Evolutionary conservation across 2,888 invertebrate species (phyloP).

Genomic region (Neocrepidodera transversa): DNA sequence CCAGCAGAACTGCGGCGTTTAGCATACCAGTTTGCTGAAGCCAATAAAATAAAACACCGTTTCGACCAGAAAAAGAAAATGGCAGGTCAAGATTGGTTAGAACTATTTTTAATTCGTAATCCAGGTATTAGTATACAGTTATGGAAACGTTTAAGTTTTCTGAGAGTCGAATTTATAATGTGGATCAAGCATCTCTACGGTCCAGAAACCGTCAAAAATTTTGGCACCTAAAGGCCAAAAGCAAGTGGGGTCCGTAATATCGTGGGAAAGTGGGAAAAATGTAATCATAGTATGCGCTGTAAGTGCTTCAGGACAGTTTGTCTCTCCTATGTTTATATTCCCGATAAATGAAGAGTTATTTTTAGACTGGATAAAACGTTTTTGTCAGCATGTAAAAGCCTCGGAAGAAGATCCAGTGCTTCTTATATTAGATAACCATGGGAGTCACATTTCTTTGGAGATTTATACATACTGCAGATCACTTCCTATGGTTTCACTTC

Average conservation of each 20-base stretch:
- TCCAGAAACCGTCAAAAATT: constrained; percentile 53
- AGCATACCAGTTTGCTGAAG: too few relatives aligned
- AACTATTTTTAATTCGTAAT: constrained; percentile 7
- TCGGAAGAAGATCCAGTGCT: neutral
- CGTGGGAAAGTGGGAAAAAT: too few relatives aligned
- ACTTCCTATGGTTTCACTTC: constrained; percentile 8
- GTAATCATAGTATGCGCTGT: constrained; percentile 2
- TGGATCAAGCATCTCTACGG: constrained; percentile 55
- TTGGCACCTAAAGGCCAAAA: constrained; percentile 21
- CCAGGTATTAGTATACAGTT: constrained; percentile 2
- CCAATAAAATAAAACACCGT: constrained; percentile 4
- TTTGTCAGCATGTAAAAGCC: neutral
- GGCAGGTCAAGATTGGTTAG: constrained; percentile 3
- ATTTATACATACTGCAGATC: neutral
- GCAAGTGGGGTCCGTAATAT: too few relatives aligned
- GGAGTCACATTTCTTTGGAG: neutral
- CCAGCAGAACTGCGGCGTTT: too few relatives aligned
- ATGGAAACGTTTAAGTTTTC: neutral
- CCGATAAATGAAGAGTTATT: constrained; percentile 37
- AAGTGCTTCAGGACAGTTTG: constrained; percentile 40
- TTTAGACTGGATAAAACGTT: constrained; percentile 37
- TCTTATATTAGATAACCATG: neutral
- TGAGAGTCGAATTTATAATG: constrained; percentile 42
- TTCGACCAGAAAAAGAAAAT: constrained; percentile 6
- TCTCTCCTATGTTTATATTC: constrained; percentile 53